Conservation (phyloP, 2,888 invertebrate species). For the Spodoptera exigua region DNA sequence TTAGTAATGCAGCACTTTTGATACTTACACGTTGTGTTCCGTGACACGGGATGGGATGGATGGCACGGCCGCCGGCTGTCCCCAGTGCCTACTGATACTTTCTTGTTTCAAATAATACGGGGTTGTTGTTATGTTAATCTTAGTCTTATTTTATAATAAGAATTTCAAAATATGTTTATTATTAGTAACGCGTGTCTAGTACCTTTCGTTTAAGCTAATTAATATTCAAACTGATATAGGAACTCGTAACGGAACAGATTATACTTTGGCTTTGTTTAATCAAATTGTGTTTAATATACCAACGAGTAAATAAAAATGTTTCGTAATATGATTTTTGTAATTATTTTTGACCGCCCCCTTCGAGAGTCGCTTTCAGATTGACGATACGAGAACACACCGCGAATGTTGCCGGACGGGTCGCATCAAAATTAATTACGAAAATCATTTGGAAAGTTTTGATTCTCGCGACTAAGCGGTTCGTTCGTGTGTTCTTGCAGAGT, state of each 20-base stretch:
- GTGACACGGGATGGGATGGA: constrained; percentile 45
- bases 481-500: constrained; percentile 93
- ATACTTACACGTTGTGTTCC: constrained; percentile 68
- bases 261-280: constrained; percentile 86
- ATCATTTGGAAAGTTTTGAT: constrained; percentile 70
- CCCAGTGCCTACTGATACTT: constrained; percentile 60
- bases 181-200: constrained; percentile 82
- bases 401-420: constrained; percentile 75
- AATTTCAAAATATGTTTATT: constrained; percentile 82
- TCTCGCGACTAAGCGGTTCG: constrained; percentile 73
- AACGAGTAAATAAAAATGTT: constrained; percentile 88
- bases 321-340: constrained; percentile 89
- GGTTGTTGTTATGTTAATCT: constrained; percentile 87
- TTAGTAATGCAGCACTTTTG: constrained; percentile 68
- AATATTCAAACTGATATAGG: constrained; percentile 80
- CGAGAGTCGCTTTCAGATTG: constrained; percentile 78
- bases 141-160: constrained; percentile 83
- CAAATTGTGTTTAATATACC: constrained; percentile 88
- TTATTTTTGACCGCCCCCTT: constrained; percentile 86
- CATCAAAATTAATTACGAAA: constrained; percentile 88
- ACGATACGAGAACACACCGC: constrained; percentile 80
- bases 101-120: constrained; percentile 79
- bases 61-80: constrained; percentile 35
- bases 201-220: constrained; percentile 82
- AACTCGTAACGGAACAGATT: constrained; percentile 79